Evolutionary conservation across 2,888 invertebrate species (phyloP).

Genomic region (Ophioninae sp.): DNA sequence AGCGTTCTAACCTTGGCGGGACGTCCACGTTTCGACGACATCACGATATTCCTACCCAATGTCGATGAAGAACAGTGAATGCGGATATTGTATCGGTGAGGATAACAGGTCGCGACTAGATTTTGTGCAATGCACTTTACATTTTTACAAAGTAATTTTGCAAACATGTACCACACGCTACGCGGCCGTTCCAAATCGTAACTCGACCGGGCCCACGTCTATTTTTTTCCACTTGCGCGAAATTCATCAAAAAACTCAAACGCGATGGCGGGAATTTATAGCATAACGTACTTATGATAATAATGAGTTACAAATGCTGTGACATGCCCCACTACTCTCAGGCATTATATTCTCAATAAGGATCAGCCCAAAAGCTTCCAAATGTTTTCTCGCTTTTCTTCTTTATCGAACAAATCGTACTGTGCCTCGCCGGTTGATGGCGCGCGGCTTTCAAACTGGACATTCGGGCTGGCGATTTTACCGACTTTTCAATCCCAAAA

Average conservation of each 20-base stretch:
- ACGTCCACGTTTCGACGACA: slow-evolving; percentile 73
- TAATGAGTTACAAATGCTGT: not conserved
- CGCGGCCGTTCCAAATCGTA: not conserved
- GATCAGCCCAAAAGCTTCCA: too few relatives aligned
- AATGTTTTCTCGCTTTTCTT: too few relatives aligned
- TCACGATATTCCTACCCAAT: slow-evolving; percentile 43
- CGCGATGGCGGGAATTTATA: slow-evolving; percentile 12
- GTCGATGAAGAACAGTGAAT: slow-evolving; percentile 15
- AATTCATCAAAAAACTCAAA: slow-evolving; percentile 11
- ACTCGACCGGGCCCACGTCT: slow-evolving; percentile 3
- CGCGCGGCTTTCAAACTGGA: too few relatives aligned
- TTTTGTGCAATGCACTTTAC: slow-evolving; percentile 22
- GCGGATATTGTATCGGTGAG: not conserved
- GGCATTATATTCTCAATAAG: too few relatives aligned
- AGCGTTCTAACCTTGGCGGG: slow-evolving; percentile 70
- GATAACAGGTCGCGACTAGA: not conserved
- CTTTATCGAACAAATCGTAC: too few relatives aligned
- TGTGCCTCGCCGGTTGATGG: too few relatives aligned
- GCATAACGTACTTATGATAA: not conserved
- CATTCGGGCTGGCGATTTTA: too few relatives aligned
- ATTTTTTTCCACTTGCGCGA: not conserved
- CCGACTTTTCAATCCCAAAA: too few relatives aligned
- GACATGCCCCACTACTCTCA: too few relatives aligned
- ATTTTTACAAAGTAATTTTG: slow-evolving; percentile 40
- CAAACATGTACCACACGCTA: slow-evolving; percentile 16